These are phyloP conservation scores for Danio kyathit DNA, from an alignment of 2,797 vertebrate genomes.

Conservation along the genomic window DNA sequence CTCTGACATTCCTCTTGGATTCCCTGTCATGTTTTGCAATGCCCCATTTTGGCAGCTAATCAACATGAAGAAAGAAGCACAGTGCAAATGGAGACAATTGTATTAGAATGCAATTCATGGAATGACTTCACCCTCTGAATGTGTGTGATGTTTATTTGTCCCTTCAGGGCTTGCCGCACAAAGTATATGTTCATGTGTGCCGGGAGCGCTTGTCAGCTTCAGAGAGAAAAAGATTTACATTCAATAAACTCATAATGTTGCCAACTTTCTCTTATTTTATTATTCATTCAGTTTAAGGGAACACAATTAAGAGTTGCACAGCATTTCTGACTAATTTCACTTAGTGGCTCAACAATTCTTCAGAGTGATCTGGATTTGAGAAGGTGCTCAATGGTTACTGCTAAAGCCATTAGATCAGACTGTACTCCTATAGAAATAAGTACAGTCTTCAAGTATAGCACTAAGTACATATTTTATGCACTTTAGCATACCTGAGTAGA, in stretches of 20 bases:
- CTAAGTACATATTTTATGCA: background rate
- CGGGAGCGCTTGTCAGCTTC: constrained; percentile 63
- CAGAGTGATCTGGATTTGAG: background rate
- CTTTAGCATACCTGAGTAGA: too few species aligned
- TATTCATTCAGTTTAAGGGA: constrained; percentile 8
- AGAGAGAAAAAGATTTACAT: constrained; percentile 76
- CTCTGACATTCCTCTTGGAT: background rate
- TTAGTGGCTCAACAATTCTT: background rate
- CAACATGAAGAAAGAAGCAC: background rate
- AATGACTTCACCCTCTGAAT: constrained; percentile 5
- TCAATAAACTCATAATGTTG: constrained; percentile 45
- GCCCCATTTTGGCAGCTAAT: constrained; percentile 1
- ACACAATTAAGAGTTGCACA: background rate
- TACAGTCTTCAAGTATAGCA: background rate
- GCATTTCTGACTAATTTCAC: background rate
- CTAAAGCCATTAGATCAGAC: background rate
- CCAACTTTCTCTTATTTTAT: background rate
- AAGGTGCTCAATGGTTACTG: constrained; percentile 4
- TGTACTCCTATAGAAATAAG: background rate
- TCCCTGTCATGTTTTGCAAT: constrained; percentile 14
- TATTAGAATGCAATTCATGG: constrained; percentile 10
- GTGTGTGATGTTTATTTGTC: constrained; percentile 25
- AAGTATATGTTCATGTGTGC: constrained; percentile 61
- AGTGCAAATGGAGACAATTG: background rate
- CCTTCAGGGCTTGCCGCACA: constrained; percentile 30